Conservation (phyloP, 2,797 vertebrate species). For the Galaxias olidus region DNA sequence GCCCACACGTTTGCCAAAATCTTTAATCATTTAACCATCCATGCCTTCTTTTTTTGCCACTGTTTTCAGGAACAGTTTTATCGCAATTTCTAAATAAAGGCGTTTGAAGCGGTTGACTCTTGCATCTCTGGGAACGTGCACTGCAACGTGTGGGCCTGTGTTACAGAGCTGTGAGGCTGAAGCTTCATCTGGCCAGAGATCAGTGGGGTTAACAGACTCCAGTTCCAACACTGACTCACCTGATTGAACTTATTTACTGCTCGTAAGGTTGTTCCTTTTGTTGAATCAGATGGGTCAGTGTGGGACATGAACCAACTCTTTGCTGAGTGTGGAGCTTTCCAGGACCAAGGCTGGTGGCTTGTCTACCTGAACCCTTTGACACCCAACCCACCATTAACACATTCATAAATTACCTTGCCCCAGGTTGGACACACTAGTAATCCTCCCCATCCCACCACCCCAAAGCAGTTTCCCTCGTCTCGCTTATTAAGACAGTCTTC, state of each 20-base stretch:
- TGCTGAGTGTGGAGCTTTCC: slow-evolving; percentile 20
- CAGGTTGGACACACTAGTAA: neutral
- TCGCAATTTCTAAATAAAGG: no score
- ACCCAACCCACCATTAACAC: slow-evolving; percentile 37
- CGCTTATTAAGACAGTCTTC: slow-evolving; percentile 51
- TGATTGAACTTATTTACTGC: slow-evolving; percentile 32
- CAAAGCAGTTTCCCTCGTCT: neutral
- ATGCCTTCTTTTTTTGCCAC: no score
- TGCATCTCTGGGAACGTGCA: no score
- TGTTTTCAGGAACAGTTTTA: no score
- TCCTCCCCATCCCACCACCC: neutral
- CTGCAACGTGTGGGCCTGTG: no score
- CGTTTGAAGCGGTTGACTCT: no score
- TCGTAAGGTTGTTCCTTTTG: slow-evolving; percentile 17
- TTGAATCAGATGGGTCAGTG: slow-evolving; percentile 37
- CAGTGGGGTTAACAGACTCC: slow-evolving; percentile 3
- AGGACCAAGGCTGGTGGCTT: slow-evolving; percentile 20
- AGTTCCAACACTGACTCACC: slow-evolving; percentile 3
- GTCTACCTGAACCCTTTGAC: slow-evolving; percentile 60
- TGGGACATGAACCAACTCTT: slow-evolving; percentile 37
- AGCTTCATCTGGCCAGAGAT: slow-evolving; percentile 1
- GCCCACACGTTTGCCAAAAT: no score
- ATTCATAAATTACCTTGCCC: slow-evolving; percentile 24
- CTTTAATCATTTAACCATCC: no score
- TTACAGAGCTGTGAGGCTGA: neutral